Percentiles rank a stretch among this genome's conserved stretches.
These are phyloP conservation scores for Spongilla lacustris DNA, from an alignment of 37 sponge, comb jelly and placozoan species.

Conservation along the genomic window DNA sequence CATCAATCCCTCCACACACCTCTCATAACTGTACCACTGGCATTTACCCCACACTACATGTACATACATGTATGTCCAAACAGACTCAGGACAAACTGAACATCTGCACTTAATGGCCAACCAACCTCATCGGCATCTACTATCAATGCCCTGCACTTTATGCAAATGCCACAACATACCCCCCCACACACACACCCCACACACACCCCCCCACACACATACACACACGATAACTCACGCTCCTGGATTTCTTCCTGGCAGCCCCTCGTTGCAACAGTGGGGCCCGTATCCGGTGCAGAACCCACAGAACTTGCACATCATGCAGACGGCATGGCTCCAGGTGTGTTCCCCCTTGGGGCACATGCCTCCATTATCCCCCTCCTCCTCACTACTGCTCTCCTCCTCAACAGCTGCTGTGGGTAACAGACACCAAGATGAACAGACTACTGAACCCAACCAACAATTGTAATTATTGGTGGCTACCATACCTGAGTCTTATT, in stretches of 20 bases:
- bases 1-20: neutral
- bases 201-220: slow-evolving; percentile 11
- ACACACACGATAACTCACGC: slow-evolving; percentile 60
- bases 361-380: slow-evolving; percentile 46
- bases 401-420: neutral
- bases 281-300: slow-evolving; percentile 96
- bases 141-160: no score
- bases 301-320: slow-evolving; percentile 86
- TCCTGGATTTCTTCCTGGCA: slow-evolving; percentile 78
- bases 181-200: neutral
- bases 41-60: neutral
- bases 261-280: slow-evolving; percentile 86
- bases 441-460: no score
- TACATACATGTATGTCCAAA: no score
- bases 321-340: slow-evolving; percentile 77
- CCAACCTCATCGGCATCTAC: no score
- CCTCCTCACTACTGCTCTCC: slow-evolving; percentile 59
- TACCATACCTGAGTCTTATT: no score
- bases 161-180: no score
- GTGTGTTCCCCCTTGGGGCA: slow-evolving; percentile 77
- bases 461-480: no score
- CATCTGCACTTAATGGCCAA: no score
- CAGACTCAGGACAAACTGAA: no score
- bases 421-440: neutral
- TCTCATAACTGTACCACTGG: neutral